These are phyloP conservation scores for Platysternon megacephalum DNA, from an alignment of 2,113 vertebrate species.

Conservation along the genomic window DNA sequence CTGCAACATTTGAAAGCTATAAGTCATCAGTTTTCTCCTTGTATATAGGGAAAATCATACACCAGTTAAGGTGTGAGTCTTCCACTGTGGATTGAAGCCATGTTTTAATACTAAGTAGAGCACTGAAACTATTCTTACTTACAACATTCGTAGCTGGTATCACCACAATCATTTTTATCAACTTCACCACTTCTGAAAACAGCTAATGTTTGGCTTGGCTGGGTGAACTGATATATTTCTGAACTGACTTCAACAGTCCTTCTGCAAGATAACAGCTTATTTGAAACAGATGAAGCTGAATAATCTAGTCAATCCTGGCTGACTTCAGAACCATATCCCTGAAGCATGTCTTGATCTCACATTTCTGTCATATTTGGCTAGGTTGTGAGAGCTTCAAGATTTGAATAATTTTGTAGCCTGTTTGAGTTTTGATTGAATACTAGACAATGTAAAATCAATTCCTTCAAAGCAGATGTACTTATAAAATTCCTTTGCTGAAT, in stretches of 20 bases:
- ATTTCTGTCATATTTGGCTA: neutral
- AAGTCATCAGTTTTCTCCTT: neutral
- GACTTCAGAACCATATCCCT: neutral
- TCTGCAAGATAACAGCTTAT: neutral
- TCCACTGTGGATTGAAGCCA: neutral
- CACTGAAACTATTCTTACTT: neutral
- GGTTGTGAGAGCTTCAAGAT: neutral
- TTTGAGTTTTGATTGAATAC: neutral
- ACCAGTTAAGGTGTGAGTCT: neutral
- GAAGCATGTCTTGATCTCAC: neutral
- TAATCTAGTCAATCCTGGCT: neutral
- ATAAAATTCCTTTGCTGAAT: neutral
- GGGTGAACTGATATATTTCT: neutral
- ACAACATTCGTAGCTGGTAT: fast-evolving
- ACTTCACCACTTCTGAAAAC: neutral
- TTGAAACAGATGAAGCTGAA: neutral
- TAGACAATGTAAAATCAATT: neutral
- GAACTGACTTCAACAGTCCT: neutral
- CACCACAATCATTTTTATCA: neutral
- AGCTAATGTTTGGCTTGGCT: neutral
- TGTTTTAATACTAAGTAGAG: neutral
- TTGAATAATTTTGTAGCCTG: neutral
- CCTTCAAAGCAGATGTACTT: neutral
- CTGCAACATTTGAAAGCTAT: neutral
- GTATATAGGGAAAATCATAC: neutral